A percentile compares a stretch with the other conserved stretches of the same genome.
phyloP scores from a whole-genome alignment of 2,888 invertebrate species.

The Philereme vetulata region DNA sequence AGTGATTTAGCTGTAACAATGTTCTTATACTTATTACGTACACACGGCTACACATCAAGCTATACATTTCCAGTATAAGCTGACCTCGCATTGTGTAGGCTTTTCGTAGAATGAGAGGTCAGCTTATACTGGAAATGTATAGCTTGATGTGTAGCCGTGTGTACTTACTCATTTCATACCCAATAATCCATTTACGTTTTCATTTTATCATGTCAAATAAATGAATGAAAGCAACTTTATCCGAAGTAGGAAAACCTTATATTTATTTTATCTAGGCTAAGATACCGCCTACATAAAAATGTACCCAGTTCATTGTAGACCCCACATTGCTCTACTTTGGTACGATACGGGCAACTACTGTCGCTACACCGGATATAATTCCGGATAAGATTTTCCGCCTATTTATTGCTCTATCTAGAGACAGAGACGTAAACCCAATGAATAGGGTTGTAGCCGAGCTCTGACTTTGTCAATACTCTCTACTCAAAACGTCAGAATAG shows the following conservation, averaged over 20 bases:
- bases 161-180: no score
- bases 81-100: no score
- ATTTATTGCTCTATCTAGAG: conserved; percentile 56
- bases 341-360: conserved; percentile 39
- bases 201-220: background rate
- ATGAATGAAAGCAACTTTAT: background rate
- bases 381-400: conserved; percentile 71
- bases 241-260: conserved; percentile 5
- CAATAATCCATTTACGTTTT: no score
- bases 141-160: no score
- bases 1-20: no score
- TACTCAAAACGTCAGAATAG: background rate
- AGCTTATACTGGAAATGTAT: no score
- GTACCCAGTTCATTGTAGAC: conserved; percentile 32
- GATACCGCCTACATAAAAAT: conserved; percentile 33
- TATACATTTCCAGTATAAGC: no score
- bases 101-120: no score
- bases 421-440: conserved; percentile 12
- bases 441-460: conserved; percentile 2
- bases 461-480: background rate
- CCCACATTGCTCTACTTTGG: conserved; percentile 36
- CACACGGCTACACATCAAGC: no score
- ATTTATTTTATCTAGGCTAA: conserved; percentile 32
- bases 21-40: no score
- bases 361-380: conserved; percentile 68